These are phyloP conservation scores for Celastrina argiolus DNA, from an alignment of 2,888 invertebrate genomes.

Conservation along the genomic window DNA sequence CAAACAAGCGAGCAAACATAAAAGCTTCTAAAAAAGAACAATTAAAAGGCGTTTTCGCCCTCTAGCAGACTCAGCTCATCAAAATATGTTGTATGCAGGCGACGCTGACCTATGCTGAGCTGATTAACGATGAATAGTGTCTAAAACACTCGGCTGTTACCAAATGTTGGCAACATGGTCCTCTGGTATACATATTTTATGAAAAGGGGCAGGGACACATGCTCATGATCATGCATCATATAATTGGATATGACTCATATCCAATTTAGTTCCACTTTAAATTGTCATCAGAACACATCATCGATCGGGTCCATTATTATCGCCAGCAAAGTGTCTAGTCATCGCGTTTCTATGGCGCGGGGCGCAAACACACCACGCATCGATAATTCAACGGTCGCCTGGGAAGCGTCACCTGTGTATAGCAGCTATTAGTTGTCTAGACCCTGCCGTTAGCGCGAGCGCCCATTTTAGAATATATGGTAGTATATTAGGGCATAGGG, in stretches of 20 bases:
- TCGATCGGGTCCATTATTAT: constrained; percentile 13
- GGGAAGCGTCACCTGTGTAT: background rate
- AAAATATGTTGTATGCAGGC: too few species aligned
- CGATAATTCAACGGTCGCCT: constrained; percentile 4
- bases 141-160: too few species aligned
- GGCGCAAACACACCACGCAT: constrained; percentile 8
- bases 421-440: background rate
- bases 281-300: background rate
- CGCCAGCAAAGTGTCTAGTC: background rate
- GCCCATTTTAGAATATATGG: too few species aligned
- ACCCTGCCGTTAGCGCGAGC: background rate
- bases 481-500: too few species aligned
- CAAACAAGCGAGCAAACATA: too few species aligned
- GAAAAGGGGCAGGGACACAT: background rate
- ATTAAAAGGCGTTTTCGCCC: too few species aligned
- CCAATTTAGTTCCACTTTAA: background rate
- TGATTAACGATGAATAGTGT: too few species aligned
- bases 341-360: constrained; percentile 10
- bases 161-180: too few species aligned
- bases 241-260: background rate
- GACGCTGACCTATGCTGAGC: too few species aligned
- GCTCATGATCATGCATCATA: background rate
- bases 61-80: too few species aligned
- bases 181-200: too few species aligned
- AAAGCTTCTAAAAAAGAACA: too few species aligned